Conservation (phyloP, 2,797 vertebrate genomes). For the Propithecus deckenii region DNA sequence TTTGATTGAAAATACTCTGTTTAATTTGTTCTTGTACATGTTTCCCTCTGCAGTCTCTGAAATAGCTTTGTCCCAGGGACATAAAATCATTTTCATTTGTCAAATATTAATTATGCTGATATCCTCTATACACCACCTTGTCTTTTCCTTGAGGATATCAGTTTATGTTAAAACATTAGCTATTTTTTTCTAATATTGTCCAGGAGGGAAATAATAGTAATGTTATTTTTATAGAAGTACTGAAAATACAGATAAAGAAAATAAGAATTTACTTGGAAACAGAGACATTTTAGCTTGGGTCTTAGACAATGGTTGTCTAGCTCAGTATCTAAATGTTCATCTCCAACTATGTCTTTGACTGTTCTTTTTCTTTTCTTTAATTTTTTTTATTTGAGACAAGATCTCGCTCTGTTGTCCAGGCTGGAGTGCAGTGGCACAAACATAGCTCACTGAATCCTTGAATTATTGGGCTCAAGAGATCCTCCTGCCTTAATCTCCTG, state of each 20-base stretch:
- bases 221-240: not conserved
- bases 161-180: not conserved
- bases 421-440: not conserved
- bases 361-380: not conserved
- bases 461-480: not conserved
- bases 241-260: not conserved
- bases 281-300: not conserved
- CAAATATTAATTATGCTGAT: not conserved
- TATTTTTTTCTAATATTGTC: not conserved
- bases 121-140: not conserved
- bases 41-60: not conserved
- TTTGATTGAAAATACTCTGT: conserved; percentile 15
- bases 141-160: not conserved
- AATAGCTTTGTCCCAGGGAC: not conserved
- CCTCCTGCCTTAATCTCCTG: not conserved
- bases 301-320: not conserved
- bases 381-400: not conserved
- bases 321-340: not conserved
- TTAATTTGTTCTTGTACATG: not conserved
- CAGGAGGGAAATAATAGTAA: not conserved
- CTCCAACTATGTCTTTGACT: not conserved
- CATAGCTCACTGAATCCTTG: not conserved
- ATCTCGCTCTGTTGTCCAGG: not conserved
- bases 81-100: conserved; percentile 34
- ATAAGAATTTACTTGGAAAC: not conserved